Evolutionary conservation across 2,113 vertebrate genomes (phyloP), one percentile per base, ranked within the genome.

Genomic region (Peromyscus maniculatus): DNA sequence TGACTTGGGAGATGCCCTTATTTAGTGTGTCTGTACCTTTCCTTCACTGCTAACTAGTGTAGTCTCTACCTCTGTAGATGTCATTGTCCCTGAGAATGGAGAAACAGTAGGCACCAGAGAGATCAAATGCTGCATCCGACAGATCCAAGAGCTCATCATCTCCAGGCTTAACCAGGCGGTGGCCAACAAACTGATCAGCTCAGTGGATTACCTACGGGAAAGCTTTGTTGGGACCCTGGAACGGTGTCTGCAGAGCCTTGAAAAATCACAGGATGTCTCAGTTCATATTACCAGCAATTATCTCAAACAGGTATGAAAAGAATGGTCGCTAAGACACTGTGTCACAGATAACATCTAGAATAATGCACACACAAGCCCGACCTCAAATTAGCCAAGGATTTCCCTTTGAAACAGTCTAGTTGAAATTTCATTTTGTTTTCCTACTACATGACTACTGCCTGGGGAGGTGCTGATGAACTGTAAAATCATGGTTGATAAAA

Each of bases 221-320:
- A 99, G 99, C 98, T 99, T 99, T 3, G 99, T 99, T 0, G 99
- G 99, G 22, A 99, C 99, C 0, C 98, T 99, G 96, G 99, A 99
- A 96, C 98, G 99, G 49, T 99, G 99, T 94, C 99, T 99, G 19
- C 99, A 98, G 98, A 99, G 99, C 98, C 98, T 99, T 96, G 99
- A 99, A 98, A 99, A 99, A 97, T 99, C 99, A 49, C 99, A 98
- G 98, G 99, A 99, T 82, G 98, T 98, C 69, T 98, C 99, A 91
- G 43, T 98, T 96, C 91, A 98, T 97, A 98, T 99, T 98, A 99
- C 99, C 15, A 99, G 99, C 98, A 99, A 99, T 97, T 99, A 99
- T 98, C 99, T 99, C 87, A 99, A 99, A 98, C 99, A 99, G 99
- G 99, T 99, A 97, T 69, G 72, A 69, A 19, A 75, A 64, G 59